Evolutionary conservation across 2,797 vertebrate genomes (phyloP).

Genomic region (Falco novaeseelandiae): DNA sequence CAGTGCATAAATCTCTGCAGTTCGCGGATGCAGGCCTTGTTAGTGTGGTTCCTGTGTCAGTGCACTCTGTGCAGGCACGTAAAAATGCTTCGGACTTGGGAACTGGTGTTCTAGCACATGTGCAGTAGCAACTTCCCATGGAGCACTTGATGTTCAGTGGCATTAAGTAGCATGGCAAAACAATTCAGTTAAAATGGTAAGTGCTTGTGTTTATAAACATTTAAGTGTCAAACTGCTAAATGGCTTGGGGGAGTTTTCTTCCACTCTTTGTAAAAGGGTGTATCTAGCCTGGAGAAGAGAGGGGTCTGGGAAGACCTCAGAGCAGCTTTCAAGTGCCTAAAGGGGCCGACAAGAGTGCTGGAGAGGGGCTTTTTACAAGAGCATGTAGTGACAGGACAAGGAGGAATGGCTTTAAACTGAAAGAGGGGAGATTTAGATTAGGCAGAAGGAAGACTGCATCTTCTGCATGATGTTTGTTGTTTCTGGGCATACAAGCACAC

Average conservation of each 20-base stretch:
- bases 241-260: background rate
- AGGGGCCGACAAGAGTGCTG: too few relatives aligned
- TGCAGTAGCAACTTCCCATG: background rate
- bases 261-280: background rate
- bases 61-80: background rate
- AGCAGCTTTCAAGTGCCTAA: too few relatives aligned
- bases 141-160: slow-evolving; percentile 16
- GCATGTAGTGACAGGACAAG: too few relatives aligned
- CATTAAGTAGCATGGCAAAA: slow-evolving; percentile 28
- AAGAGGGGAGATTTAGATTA: too few relatives aligned
- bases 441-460: too few relatives aligned
- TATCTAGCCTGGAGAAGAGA: background rate
- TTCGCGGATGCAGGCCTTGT: background rate
- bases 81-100: background rate
- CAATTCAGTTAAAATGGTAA: slow-evolving; percentile 35
- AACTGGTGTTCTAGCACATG: background rate
- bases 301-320: too few relatives aligned
- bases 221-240: background rate
- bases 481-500: background rate
- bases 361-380: too few relatives aligned
- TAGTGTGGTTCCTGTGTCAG: background rate
- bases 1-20: background rate
- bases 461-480: background rate
- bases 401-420: too few relatives aligned
- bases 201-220: slow-evolving; percentile 16